Percentiles rank a stretch among this genome's conserved stretches.
These are phyloP conservation scores for Chrysolina oricalcia DNA, from an alignment of 2,888 invertebrate species.

Conservation along the genomic window DNA sequence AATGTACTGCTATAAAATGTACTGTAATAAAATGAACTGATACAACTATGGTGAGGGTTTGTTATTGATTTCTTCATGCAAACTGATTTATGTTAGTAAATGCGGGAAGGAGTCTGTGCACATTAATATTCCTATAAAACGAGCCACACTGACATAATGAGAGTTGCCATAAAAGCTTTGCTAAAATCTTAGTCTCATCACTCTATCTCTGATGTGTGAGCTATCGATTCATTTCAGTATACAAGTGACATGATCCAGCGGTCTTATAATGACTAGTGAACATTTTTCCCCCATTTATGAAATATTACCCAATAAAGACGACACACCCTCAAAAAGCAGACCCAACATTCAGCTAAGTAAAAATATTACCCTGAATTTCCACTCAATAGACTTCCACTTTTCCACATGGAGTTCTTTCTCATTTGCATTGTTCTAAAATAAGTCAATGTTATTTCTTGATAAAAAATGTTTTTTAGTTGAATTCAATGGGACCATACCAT, in stretches of 20 bases:
- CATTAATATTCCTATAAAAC: neutral
- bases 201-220: too few relatives aligned
- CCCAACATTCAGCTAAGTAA: slow-evolving; percentile 56
- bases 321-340: slow-evolving; percentile 53
- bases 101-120: neutral
- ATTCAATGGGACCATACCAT: too few relatives aligned
- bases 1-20: neutral
- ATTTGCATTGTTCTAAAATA: slow-evolving; percentile 73
- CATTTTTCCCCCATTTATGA: neutral
- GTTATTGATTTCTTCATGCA: neutral
- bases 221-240: too few relatives aligned
- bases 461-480: neutral
- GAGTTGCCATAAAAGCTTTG: neutral
- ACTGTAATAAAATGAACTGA: neutral
- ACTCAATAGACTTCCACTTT: slow-evolving; percentile 78
- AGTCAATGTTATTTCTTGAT: slow-evolving; percentile 34
- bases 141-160: neutral
- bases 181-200: too few relatives aligned
- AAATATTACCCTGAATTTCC: slow-evolving; percentile 79
- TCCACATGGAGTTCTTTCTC: slow-evolving; percentile 74
- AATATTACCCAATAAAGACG: slow-evolving; percentile 33
- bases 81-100: neutral
- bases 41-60: neutral
- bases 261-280: neutral
- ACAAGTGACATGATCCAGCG: neutral